phyloP scores from a whole-genome alignment of 2,888 invertebrate species.

The Phragmatobia fuliginosa region DNA sequence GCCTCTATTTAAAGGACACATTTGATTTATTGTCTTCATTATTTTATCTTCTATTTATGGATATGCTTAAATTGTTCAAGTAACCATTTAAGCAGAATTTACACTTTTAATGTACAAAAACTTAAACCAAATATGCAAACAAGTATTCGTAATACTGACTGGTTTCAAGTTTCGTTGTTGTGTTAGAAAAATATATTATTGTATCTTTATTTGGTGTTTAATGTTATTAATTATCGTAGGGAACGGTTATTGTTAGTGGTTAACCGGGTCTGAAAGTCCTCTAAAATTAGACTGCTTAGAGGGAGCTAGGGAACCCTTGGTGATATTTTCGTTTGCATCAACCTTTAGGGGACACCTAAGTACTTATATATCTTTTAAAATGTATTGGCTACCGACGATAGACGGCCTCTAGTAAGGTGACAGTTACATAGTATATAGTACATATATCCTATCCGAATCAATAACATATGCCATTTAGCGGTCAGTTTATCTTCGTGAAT shows the following conservation, averaged over 20 bases:
- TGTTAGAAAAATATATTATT: too few species aligned
- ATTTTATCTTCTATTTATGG: constrained; percentile 3
- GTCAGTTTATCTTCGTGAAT: background rate
- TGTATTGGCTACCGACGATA: too few species aligned
- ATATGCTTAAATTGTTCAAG: background rate
- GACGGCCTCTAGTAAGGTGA: too few species aligned
- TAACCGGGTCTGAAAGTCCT: too few species aligned
- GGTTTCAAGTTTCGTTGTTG: background rate
- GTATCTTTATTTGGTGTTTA: background rate
- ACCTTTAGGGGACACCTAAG: too few species aligned
- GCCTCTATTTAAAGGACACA: background rate
- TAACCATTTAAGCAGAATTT: background rate
- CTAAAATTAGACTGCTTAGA: too few species aligned
- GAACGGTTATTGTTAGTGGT: background rate
- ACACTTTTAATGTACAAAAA: too few species aligned
- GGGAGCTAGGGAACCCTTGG: too few species aligned
- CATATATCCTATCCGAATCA: background rate
- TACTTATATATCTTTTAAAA: too few species aligned
- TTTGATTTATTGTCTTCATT: constrained; percentile 7
- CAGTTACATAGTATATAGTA: too few species aligned
- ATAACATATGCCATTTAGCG: background rate
- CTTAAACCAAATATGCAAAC: background rate
- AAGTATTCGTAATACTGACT: background rate
- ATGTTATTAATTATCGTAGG: background rate
- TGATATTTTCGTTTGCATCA: too few species aligned